These are phyloP conservation scores for Lepidocolaptes lacrymiger DNA, from an alignment of 2,797 vertebrate genomes.

Conservation along the genomic window DNA sequence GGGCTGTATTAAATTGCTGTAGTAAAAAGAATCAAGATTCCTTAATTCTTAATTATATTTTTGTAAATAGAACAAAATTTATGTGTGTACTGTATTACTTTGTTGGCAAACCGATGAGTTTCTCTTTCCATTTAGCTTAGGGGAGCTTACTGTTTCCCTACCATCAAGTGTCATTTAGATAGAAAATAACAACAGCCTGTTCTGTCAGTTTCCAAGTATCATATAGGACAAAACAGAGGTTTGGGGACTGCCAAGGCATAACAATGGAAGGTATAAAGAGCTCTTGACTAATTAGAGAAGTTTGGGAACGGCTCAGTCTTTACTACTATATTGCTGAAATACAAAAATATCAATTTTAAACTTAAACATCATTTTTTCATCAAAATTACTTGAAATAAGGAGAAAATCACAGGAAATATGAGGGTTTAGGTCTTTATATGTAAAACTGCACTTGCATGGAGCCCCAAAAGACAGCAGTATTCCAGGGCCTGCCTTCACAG, in stretches of 20 bases:
- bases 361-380: background rate
- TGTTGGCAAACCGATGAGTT: background rate
- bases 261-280: background rate
- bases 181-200: background rate
- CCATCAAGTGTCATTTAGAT: background rate
- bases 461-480: background rate
- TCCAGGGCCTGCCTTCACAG: background rate
- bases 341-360: background rate
- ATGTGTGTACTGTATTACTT: rapidly evolving
- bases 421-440: background rate
- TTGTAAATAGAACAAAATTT: background rate
- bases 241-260: background rate
- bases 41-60: background rate
- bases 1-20: background rate
- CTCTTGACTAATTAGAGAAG: background rate
- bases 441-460: background rate
- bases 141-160: background rate
- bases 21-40: background rate
- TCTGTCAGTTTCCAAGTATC: background rate
- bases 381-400: background rate
- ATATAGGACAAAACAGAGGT: background rate
- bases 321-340: background rate
- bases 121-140: background rate
- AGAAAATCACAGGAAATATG: background rate
- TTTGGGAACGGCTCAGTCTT: background rate